Evolutionary conservation across 2,797 vertebrate genomes (phyloP).

Genomic region (Onychomys arenicola): DNA sequence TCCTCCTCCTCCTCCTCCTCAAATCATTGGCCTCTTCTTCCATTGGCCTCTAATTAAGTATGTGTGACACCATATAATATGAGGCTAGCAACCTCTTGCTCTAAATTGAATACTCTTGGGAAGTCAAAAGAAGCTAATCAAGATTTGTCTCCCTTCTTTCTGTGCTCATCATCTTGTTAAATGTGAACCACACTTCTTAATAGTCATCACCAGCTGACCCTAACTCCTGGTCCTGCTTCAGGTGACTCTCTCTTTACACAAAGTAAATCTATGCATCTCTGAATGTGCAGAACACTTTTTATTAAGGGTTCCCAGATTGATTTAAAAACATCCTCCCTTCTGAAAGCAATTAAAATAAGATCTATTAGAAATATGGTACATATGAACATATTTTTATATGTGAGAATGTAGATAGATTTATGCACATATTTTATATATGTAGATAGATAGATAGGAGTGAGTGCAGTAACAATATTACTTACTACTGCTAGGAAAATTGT

Average conservation of each 20-base stretch:
- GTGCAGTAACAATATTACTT: neutral
- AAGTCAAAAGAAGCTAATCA: constrained; percentile 56
- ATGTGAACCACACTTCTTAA: constrained; percentile 29
- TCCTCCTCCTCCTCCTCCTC: neutral
- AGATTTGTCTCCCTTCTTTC: constrained; percentile 53
- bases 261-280: constrained; percentile 57
- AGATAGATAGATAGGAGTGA: too few species aligned
- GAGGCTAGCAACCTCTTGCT: constrained; percentile 9
- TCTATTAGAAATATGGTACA: neutral
- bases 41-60: neutral
- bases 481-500: constrained; percentile 30
- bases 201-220: constrained; percentile 5
- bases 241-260: constrained; percentile 62
- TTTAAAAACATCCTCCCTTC: constrained; percentile 47
- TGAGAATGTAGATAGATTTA: neutral
- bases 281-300: constrained; percentile 58
- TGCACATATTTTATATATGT: neutral
- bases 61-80: neutral
- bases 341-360: constrained; percentile 60
- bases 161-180: constrained; percentile 23
- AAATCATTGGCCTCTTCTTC: neutral
- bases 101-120: neutral
- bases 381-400: neutral
- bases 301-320: constrained; percentile 33
- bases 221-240: constrained; percentile 18